A percentile compares a stretch with the other conserved stretches of the same genome.
Conservation (phyloP, 2,888 invertebrate genomes). For the Caenorhabditis uteleia region DNA sequence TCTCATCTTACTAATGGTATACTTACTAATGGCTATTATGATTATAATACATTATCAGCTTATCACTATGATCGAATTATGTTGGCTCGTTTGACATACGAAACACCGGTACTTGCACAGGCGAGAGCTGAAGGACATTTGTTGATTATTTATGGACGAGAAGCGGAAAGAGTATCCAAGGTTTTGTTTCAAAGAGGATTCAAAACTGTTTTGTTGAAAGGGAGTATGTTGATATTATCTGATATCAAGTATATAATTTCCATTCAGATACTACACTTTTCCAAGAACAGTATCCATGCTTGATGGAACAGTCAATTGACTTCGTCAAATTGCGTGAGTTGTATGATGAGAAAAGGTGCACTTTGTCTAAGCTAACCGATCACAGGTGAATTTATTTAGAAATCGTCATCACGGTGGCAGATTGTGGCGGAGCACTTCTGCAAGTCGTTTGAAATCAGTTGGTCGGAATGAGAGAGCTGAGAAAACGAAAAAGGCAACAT, state of each 20-base stretch:
- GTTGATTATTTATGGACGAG: constrained; percentile 32
- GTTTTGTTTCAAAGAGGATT: constrained; percentile 46
- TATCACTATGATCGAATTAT: constrained; percentile 42
- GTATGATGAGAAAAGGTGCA: constrained; percentile 21
- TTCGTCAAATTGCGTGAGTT: constrained; percentile 27
- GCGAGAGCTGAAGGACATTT: constrained; percentile 20
- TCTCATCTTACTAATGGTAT: constrained; percentile 30
- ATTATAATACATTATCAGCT: constrained; percentile 13
- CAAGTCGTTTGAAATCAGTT: constrained; percentile 37
- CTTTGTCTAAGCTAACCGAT: not conserved
- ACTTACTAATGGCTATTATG: no score
- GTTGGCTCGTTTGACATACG: constrained; percentile 32
- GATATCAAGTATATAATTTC: not conserved
- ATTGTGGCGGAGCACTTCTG: constrained; percentile 48
- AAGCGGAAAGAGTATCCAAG: constrained; percentile 33
- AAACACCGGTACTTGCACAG: constrained; percentile 28
- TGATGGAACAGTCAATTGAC: constrained; percentile 26
- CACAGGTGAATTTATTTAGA: no score
- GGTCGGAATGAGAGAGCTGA: constrained; percentile 20
- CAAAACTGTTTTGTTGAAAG: constrained; percentile 42
- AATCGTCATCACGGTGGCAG: constrained; percentile 34
- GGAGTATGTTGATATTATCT: constrained; percentile 26
- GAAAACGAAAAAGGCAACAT: constrained; percentile 14
- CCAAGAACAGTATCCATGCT: constrained; percentile 42
- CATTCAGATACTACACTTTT: constrained; percentile 35